A percentile compares a stretch with the other conserved stretches of the same genome.
phyloP scores from a whole-genome alignment of 2,113 vertebrate species.

The Trichomycterus rosablanca region DNA sequence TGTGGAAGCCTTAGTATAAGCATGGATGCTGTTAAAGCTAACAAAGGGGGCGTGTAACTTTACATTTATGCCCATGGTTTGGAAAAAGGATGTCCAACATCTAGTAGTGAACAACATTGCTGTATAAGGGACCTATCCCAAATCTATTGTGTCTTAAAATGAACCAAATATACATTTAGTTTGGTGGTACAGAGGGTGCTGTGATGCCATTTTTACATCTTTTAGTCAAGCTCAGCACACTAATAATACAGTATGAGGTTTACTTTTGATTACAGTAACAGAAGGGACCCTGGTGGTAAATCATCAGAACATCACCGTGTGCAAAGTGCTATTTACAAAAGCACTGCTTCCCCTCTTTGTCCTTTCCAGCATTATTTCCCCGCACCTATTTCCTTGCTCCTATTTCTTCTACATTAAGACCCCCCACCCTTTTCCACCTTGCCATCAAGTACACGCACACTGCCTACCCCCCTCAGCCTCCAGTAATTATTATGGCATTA shows the following conservation, averaged over 20 bases:
- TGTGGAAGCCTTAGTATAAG: no score
- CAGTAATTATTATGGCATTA: conserved; percentile 76
- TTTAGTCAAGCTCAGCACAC: no score
- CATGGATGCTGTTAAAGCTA: no score
- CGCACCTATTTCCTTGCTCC: conserved; percentile 64
- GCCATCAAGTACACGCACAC: conserved; percentile 33
- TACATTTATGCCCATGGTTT: no score
- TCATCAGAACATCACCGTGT: conserved; percentile 56
- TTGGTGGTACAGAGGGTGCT: no score
- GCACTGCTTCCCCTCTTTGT: conserved; percentile 58
- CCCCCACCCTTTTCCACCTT: conserved; percentile 21
- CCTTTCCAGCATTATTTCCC: conserved; percentile 54
- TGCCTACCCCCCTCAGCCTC: conserved; percentile 58
- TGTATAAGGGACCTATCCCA: no score
- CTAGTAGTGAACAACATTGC: no score
- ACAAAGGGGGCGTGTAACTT: no score
- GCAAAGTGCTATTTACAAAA: conserved; percentile 53
- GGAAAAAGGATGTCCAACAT: no score
- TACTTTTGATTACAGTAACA: conserved; percentile 36
- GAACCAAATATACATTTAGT: no score
- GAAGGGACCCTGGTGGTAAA: conserved; percentile 43
- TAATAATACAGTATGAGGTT: not conserved
- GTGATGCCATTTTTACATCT: no score
- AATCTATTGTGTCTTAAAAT: no score
- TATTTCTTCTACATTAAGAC: conserved; percentile 52